A percentile compares a stretch with the other conserved stretches of the same genome.
Evolutionary conservation across 2,113 vertebrate species (phyloP).

Genomic region (Stomatorhinus ivindoensis): DNA sequence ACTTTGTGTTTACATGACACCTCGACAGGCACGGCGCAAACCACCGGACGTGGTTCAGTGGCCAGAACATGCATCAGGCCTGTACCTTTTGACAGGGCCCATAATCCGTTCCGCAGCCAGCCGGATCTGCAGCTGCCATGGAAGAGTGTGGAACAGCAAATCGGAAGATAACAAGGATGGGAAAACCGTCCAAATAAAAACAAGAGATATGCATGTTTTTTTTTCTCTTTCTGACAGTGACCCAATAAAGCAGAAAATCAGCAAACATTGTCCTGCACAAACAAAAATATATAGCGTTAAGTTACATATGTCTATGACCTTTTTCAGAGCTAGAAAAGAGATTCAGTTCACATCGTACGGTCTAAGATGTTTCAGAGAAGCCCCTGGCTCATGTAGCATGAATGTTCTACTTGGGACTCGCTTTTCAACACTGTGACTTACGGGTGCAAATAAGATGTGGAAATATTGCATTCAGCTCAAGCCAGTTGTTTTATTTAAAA

Average conservation of each 20-base stretch:
- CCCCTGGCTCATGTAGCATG: not conserved
- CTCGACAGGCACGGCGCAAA: not conserved
- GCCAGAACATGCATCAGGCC: not conserved
- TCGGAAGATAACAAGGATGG: not conserved
- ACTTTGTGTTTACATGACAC: conserved; percentile 5
- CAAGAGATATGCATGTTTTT: not conserved
- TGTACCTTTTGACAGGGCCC: not conserved
- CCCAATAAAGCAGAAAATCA: not conserved
- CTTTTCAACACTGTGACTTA: not conserved
- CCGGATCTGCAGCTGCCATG: not conserved
- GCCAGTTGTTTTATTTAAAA: not conserved
- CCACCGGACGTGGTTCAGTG: not conserved
- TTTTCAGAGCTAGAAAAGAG: not conserved
- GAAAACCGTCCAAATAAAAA: not conserved
- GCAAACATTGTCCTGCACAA: not conserved
- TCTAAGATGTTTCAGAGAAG: not conserved
- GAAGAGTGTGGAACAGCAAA: not conserved
- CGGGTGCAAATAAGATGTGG: not conserved
- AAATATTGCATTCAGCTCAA: not conserved
- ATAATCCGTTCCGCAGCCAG: not conserved
- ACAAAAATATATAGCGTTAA: not conserved
- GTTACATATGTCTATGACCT: not conserved
- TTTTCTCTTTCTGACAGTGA: not conserved
- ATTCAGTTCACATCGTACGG: not conserved
- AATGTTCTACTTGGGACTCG: not conserved